Base-by-base conservation (phyloP, 1,140 invertebrate genomes). In the Leptinotarsa defecta region DNA sequence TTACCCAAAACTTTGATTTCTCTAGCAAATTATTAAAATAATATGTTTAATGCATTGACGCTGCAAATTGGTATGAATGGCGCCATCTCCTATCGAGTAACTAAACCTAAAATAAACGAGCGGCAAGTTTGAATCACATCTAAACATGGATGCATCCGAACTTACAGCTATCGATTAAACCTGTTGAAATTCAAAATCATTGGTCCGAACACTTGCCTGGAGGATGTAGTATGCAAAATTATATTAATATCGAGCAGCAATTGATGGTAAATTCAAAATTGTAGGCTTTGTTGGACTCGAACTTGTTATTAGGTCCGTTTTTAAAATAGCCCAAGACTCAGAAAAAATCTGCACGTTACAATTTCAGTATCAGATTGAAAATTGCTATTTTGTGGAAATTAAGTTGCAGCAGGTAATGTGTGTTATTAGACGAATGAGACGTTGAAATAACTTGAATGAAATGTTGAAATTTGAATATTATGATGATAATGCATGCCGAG, bases 231-330 rank as follows among this genome's bases (percentile, higher is more conserved):
- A 80, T 79, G 76, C 77, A 78, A 84, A 83, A 85, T 85, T 85
- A 85, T 82, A 85, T 84, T 84, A 84, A 85, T 84, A 84, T 76
- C 76, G 77, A 81, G 48, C 61, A 78, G 77, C 80, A 79, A 83
- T 81, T 82, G 81, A 79, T 81, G 81, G 81, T 83, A 81, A 84
- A 84, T 83, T 84, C 79, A 72, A 85, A 85, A 85, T 85, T 85
- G 84, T 74, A 81, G 82, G 76, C 74, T 81, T 76, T 75, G 76
- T 52, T 71, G 17, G 71, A 77, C 71, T 75, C 71, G 64, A 70
- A 79, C 74, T 78, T 76, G 70, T 81, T 73, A 83, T 83, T 83
- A 83, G 74, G 72, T 48, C 71, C 65, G 77, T 81, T 82, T 82
- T 80, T 76, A 77, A 73, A 77, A 76, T 76, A 75, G 75, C 71